Percentiles rank a stretch among this genome's conserved stretches.
Conservation (phyloP, 2,888 invertebrate genomes). For the Gnatocerus cornutus region DNA sequence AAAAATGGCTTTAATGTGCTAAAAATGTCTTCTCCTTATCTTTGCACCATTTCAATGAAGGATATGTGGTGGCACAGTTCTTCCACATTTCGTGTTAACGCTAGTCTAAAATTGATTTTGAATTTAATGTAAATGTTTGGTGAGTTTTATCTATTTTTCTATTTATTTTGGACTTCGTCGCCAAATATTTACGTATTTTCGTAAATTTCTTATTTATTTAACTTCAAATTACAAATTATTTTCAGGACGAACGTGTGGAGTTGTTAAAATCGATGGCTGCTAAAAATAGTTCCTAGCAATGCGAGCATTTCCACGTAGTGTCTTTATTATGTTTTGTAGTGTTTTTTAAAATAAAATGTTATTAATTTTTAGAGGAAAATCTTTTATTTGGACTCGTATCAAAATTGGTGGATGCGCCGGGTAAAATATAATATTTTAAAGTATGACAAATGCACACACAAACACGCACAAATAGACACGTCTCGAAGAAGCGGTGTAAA, state of each 20-base stretch:
- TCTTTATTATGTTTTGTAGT: neutral
- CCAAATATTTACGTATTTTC: conserved; percentile 18
- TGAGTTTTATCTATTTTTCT: neutral
- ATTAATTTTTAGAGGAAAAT: conserved; percentile 5
- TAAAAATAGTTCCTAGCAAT: conserved; percentile 1
- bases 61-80: too few relatives aligned
- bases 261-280: conserved; percentile 14
- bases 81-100: too few relatives aligned
- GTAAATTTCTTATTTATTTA: too few relatives aligned
- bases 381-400: conserved; percentile 17
- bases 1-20: too few relatives aligned
- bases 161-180: neutral
- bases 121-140: conserved; percentile 2
- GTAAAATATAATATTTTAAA: conserved; percentile 40
- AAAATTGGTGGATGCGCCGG: conserved; percentile 37
- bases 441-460: conserved; percentile 46
- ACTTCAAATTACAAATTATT: conserved; percentile 19
- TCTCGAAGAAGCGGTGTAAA: conserved; percentile 56
- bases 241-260: conserved; percentile 33
- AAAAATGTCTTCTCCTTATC: too few relatives aligned
- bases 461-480: conserved; percentile 55
- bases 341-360: conserved; percentile 18
- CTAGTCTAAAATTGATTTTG: too few relatives aligned
- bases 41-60: too few relatives aligned
- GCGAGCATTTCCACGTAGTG: neutral